Percentiles rank a stretch among this genome's conserved stretches.
Conservation (phyloP, 2,797 vertebrate species). For the Pterois miles region DNA sequence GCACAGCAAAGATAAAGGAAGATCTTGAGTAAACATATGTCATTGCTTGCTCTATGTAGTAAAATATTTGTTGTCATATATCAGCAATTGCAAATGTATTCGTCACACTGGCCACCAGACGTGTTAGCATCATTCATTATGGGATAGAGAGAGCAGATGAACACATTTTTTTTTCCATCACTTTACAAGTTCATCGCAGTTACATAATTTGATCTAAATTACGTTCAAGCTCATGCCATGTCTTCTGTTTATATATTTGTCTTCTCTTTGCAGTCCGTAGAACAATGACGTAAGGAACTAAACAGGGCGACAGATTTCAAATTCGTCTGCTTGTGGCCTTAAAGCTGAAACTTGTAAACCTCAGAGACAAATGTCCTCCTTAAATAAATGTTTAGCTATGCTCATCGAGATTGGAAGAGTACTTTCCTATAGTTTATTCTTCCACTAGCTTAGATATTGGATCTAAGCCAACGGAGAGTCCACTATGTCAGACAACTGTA, state of each 20-base stretch:
- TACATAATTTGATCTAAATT: not conserved
- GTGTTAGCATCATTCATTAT: not conserved
- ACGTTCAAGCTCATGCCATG: not conserved
- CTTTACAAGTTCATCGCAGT: not conserved
- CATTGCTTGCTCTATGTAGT: not conserved
- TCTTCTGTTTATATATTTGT: constrained; percentile 5
- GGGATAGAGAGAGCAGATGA: not conserved
- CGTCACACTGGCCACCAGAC: not conserved
- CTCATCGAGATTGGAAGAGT: constrained; percentile 20
- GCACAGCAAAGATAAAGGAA: constrained; percentile 27
- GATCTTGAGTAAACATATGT: not conserved
- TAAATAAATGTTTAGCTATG: constrained; percentile 53
- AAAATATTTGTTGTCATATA: constrained; percentile 36
- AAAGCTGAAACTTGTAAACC: constrained; percentile 33
- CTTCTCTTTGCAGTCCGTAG: not conserved
- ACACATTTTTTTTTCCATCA: not conserved
- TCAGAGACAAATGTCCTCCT: constrained; percentile 40
- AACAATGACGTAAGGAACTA: not conserved
- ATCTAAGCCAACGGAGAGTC: constrained; percentile 7
- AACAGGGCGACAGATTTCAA: constrained; percentile 6
- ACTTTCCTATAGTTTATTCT: constrained; percentile 30
- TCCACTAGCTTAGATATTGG: constrained; percentile 12
- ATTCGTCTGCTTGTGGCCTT: constrained; percentile 25
- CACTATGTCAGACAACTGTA: not conserved
- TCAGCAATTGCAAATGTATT: constrained; percentile 9